These are phyloP conservation scores for Erinaceus europaeus DNA, from an alignment of 2,113 vertebrate genomes.

Conservation along the genomic window DNA sequence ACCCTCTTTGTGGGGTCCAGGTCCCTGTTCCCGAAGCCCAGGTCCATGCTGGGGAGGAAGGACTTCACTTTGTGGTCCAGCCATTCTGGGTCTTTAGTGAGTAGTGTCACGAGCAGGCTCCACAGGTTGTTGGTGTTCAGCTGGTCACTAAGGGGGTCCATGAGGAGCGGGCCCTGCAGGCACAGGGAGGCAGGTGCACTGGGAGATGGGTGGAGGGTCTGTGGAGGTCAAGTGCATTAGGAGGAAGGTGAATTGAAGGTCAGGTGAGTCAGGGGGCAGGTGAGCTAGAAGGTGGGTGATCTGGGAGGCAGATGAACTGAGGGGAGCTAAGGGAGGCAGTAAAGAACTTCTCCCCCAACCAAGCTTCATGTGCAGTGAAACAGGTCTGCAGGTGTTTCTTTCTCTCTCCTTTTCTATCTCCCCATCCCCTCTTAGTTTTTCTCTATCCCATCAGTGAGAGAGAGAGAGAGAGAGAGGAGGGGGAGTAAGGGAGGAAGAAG, in stretches of 20 bases:
- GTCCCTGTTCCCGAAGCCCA: neutral
- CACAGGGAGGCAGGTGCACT: neutral
- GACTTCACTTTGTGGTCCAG: constrained; percentile 51
- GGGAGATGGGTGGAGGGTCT: neutral
- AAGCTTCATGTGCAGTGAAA: too few relatives aligned
- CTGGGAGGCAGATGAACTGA: neutral
- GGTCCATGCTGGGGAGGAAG: constrained; percentile 59
- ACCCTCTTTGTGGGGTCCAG: neutral
- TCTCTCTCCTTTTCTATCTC: too few relatives aligned
- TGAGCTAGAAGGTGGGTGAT: neutral
- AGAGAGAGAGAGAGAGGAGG: too few relatives aligned
- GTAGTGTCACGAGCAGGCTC: constrained; percentile 76
- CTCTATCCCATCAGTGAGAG: too few relatives aligned
- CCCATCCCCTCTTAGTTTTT: too few relatives aligned
- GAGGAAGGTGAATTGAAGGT: neutral
- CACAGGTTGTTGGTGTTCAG: constrained; percentile 65
- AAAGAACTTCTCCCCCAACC: too few relatives aligned
- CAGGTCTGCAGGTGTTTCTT: too few relatives aligned
- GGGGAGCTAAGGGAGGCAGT: neutral
- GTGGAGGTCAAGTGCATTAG: too few relatives aligned
- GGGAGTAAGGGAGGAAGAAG: neutral
- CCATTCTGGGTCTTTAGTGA: constrained; percentile 59
- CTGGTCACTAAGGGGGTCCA: constrained; percentile 6
- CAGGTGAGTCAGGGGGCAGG: neutral
- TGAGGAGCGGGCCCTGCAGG: neutral